Conservation (phyloP, 2,888 invertebrate species). For the Trilocha varians region DNA sequence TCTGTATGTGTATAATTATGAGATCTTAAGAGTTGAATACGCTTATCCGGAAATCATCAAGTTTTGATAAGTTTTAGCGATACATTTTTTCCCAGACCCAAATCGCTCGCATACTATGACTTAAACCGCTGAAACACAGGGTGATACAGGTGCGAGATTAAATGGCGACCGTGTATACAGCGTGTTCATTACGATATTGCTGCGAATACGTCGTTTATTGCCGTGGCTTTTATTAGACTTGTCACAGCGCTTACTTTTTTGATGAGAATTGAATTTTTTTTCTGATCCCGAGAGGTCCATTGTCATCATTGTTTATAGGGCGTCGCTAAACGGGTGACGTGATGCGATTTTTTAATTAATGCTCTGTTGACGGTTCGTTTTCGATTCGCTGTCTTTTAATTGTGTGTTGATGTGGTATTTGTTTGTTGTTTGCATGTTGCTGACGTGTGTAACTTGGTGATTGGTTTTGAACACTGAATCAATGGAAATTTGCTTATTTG, state of each 20-base stretch:
- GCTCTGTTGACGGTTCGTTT: background rate
- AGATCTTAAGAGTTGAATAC: no score
- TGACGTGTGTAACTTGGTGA: no score
- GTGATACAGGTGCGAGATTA: constrained; percentile 72
- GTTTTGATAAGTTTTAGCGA: background rate
- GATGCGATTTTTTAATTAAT: background rate
- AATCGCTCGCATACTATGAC: constrained; percentile 17
- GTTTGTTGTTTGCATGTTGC: no score
- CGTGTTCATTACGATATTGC: constrained; percentile 72
- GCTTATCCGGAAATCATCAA: background rate
- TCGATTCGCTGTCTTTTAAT: constrained; percentile 1
- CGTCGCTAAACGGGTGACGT: background rate
- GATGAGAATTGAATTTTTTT: constrained; percentile 70
- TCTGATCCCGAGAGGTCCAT: constrained; percentile 33
- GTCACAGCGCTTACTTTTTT: constrained; percentile 66
- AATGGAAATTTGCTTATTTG: no score
- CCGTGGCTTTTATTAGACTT: constrained; percentile 62
- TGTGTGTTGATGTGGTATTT: background rate
- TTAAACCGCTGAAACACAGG: constrained; percentile 32
- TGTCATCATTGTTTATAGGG: constrained; percentile 38
- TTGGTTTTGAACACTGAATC: no score
- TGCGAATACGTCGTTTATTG: constrained; percentile 58
- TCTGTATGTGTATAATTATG: no score
- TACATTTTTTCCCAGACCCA: background rate
- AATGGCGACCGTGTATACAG: constrained; percentile 68